phyloP scores from a whole-genome alignment of 1,140 invertebrate species.

The Drosophila saltans region DNA sequence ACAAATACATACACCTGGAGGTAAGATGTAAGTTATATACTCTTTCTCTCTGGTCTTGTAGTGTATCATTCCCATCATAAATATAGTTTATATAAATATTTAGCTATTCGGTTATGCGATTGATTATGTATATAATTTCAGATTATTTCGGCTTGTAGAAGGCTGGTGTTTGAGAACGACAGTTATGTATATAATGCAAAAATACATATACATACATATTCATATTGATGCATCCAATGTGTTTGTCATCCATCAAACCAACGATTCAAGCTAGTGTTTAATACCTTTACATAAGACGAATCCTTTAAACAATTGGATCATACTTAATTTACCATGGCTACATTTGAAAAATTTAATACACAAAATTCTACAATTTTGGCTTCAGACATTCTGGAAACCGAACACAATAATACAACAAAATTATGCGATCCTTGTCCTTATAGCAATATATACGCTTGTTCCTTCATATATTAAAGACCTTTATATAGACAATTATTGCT shows the following conservation, averaged over 20 bases:
- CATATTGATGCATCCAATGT: neutral
- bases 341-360: no score
- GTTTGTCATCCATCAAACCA: neutral
- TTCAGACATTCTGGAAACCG: no score
- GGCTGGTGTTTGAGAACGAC: slow-evolving; percentile 9
- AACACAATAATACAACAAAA: no score
- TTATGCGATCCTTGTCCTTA: no score
- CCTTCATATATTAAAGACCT: no score
- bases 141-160: slow-evolving; percentile 30
- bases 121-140: slow-evolving; percentile 25
- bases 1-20: slow-evolving; percentile 67
- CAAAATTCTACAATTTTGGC: no score
- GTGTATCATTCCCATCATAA: slow-evolving; percentile 18
- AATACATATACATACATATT: neutral
- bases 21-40: slow-evolving; percentile 70
- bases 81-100: slow-evolving; percentile 15
- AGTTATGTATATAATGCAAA: slow-evolving; percentile 10
- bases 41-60: slow-evolving; percentile 46
- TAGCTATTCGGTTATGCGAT: slow-evolving; percentile 21
- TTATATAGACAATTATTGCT: neutral
- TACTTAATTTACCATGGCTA: no score
- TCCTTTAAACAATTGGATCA: no score
- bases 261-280: neutral
- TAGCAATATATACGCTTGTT: no score
- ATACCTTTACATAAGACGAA: neutral